Conservation (phyloP, 2,888 invertebrate genomes). For the Diachrysia chrysitis region DNA sequence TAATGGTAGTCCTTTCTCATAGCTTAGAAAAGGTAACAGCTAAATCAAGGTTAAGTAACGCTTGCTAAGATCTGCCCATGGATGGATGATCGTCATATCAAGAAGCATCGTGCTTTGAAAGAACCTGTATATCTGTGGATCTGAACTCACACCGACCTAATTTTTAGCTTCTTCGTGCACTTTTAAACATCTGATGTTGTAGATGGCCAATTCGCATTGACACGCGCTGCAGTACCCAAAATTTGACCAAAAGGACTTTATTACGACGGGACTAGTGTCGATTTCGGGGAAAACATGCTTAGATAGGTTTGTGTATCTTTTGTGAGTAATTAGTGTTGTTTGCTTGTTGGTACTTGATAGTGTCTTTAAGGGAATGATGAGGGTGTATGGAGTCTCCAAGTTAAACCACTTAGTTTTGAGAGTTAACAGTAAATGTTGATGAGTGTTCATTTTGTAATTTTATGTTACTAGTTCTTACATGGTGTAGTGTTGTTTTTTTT, state of each 20-base stretch:
- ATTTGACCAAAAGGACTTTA: background rate
- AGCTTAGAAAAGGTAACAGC: background rate
- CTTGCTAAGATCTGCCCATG: too few species aligned
- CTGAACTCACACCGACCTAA: too few species aligned
- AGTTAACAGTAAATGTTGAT: background rate
- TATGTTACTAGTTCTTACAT: too few species aligned
- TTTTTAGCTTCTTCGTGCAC: too few species aligned
- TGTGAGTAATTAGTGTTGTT: conserved; percentile 45
- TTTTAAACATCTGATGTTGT: too few species aligned
- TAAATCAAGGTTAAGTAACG: too few species aligned
- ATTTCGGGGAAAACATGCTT: conserved; percentile 46
- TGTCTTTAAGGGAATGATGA: background rate
- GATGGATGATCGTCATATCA: too few species aligned
- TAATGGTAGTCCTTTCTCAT: background rate
- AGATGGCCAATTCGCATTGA: too few species aligned
- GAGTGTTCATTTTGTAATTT: background rate
- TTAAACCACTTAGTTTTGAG: background rate
- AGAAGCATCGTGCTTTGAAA: too few species aligned
- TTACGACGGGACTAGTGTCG: conserved; percentile 45
- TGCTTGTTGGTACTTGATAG: conserved; percentile 9
- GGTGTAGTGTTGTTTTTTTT: too few species aligned
- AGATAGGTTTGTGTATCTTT: conserved; percentile 51
- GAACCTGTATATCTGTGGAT: too few species aligned
- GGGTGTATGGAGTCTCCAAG: background rate
- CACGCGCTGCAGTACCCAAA: background rate